Conservation (phyloP, 2,113 vertebrate species). For the Heloderma charlesbogerti region DNA sequence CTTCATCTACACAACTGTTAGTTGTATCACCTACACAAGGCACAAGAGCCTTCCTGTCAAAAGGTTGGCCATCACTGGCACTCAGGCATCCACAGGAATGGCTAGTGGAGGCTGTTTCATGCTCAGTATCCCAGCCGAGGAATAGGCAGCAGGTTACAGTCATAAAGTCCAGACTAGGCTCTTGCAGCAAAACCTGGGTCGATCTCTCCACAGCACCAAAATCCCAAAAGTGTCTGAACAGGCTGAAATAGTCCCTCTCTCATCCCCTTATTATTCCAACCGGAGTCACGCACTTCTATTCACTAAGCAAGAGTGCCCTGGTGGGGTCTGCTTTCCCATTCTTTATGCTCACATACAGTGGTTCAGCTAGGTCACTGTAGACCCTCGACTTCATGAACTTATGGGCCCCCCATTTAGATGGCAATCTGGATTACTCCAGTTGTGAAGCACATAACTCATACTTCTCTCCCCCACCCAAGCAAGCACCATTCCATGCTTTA, state of each 20-base stretch:
- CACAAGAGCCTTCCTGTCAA: not conserved
- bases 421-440: no score
- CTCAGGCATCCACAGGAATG: not conserved
- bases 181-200: not conserved
- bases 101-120: not conserved
- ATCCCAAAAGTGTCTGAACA: no score
- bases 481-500: no score
- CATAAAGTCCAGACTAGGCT: not conserved
- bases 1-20: not conserved
- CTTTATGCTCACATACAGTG: no score
- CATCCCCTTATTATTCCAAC: not conserved
- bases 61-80: not conserved
- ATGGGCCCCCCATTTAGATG: no score
- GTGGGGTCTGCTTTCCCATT: not conserved
- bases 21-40: no score
- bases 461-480: no score
- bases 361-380: no score
- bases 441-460: no score
- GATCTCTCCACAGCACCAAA: not conserved
- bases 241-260: not conserved
- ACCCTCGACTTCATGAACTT: no score
- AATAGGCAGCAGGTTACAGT: not conserved
- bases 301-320: no score
- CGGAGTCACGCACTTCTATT: not conserved
- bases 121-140: not conserved